Conservation (phyloP, 2,113 vertebrate genomes). For the Silurus asotus region DNA sequence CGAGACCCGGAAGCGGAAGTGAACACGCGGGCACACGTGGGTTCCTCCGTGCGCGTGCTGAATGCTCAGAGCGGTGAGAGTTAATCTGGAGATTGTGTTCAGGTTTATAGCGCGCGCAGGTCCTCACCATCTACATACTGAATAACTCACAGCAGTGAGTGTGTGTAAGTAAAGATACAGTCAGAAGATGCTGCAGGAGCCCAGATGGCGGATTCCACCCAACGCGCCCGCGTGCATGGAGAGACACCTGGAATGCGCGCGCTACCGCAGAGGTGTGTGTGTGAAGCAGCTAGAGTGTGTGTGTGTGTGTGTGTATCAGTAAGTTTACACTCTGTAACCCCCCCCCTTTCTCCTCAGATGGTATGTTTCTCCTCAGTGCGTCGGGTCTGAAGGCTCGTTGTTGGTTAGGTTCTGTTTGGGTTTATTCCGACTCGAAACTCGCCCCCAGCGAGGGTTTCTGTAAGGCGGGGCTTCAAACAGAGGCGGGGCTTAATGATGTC, state of each 20-base stretch:
- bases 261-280: constrained; percentile 79
- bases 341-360: constrained; percentile 70
- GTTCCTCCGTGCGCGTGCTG: constrained; percentile 49
- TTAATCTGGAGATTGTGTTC: neutral
- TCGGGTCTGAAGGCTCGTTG: constrained; percentile 87
- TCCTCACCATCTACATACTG: constrained; percentile 21
- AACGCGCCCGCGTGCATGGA: constrained; percentile 94
- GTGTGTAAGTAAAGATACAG: neutral
- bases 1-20: constrained; percentile 59
- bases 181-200: constrained; percentile 76
- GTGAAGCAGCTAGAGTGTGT: neutral
- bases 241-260: constrained; percentile 81
- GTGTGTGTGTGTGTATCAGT: constrained; percentile 56
- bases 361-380: constrained; percentile 83
- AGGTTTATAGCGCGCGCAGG: neutral
- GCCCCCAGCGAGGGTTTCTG: constrained; percentile 92
- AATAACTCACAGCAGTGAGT: neutral
- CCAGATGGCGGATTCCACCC: constrained; percentile 83
- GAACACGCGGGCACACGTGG: neutral
- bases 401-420: constrained; percentile 93
- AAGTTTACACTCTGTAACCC: no score
- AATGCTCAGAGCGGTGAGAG: neutral
- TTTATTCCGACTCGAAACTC: constrained; percentile 83
- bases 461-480: constrained; percentile 91
- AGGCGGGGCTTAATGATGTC: constrained; percentile 85